These are phyloP conservation scores for Theocolax elegans DNA, from an alignment of 1,140 invertebrate species.

Conservation along the genomic window DNA sequence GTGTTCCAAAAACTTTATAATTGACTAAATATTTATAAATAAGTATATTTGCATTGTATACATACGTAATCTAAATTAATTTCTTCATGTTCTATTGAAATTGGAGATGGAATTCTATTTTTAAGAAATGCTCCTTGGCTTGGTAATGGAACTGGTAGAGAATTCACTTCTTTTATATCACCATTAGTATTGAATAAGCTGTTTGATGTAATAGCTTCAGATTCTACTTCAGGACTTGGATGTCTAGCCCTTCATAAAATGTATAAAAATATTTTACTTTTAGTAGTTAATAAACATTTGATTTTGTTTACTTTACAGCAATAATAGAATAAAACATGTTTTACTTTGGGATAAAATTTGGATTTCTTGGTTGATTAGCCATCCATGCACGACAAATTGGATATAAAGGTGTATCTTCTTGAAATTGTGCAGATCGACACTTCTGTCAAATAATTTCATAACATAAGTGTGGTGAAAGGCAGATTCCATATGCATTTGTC, in stretches of 20 bases:
- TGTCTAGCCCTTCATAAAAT: conserved; percentile 57
- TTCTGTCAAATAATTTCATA: conserved; percentile 94
- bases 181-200: conserved; percentile 55
- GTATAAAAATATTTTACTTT: conserved; percentile 41
- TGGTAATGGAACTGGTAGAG: conserved; percentile 63
- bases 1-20: too few relatives aligned
- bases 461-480: conserved; percentile 83
- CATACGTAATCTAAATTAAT: conserved; percentile 68
- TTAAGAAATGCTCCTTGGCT: conserved; percentile 65
- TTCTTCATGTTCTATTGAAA: conserved; percentile 60
- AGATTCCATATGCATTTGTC: conserved; percentile 60
- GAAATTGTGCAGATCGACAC: conserved; percentile 91
- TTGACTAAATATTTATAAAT: too few relatives aligned
- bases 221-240: conserved; percentile 61
- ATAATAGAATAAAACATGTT: too few relatives aligned
- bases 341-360: conserved; percentile 70
- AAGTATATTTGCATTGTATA: too few relatives aligned
- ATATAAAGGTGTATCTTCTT: conserved; percentile 88
- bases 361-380: conserved; percentile 83
- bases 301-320: too few relatives aligned
- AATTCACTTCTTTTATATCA: conserved; percentile 59
- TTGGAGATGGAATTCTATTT: conserved; percentile 70
- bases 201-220: conserved; percentile 44
- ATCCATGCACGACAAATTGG: conserved; percentile 96
- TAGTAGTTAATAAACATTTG: too few relatives aligned